Evolutionary conservation across 2,888 invertebrate genomes (phyloP).

Genomic region (Stenodema calcarata): DNA sequence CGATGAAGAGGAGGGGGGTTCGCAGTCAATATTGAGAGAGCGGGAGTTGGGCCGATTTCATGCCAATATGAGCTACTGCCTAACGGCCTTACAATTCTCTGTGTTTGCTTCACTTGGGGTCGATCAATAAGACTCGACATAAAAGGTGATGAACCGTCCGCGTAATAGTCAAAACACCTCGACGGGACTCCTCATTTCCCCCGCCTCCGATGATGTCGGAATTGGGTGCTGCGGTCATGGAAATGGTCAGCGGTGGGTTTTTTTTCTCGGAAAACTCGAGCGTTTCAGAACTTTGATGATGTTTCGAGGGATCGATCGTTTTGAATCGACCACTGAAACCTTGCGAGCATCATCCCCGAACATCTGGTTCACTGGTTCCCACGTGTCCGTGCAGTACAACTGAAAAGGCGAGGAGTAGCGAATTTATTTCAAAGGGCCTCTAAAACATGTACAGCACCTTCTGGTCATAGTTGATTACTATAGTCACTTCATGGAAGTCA

Average conservation of each 20-base stretch:
- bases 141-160: slow-evolving; percentile 2
- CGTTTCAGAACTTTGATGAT: too few species aligned
- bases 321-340: too few species aligned
- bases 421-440: slow-evolving; percentile 22
- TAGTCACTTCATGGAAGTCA: slow-evolving; percentile 4
- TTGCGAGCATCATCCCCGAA: too few species aligned
- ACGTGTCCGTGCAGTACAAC: too few species aligned
- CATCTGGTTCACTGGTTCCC: too few species aligned
- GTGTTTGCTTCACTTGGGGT: slow-evolving; percentile 7
- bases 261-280: too few species aligned
- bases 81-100: slow-evolving; percentile 12
- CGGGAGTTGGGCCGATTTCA: slow-evolving; percentile 19
- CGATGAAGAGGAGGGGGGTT: neutral
- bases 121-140: slow-evolving; percentile 6
- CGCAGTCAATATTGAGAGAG: slow-evolving; percentile 12
- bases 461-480: slow-evolving; percentile 1
- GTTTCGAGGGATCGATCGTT: too few species aligned
- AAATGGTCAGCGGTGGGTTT: too few species aligned
- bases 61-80: slow-evolving; percentile 18
- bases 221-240: too few species aligned
- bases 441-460: neutral
- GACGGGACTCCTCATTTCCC: neutral
- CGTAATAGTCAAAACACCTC: neutral
- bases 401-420: too few species aligned
- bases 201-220: too few species aligned